These are phyloP conservation scores for Porites divaricata DNA, from an alignment of 92 coral and sea anemone species.

Conservation along the genomic window DNA sequence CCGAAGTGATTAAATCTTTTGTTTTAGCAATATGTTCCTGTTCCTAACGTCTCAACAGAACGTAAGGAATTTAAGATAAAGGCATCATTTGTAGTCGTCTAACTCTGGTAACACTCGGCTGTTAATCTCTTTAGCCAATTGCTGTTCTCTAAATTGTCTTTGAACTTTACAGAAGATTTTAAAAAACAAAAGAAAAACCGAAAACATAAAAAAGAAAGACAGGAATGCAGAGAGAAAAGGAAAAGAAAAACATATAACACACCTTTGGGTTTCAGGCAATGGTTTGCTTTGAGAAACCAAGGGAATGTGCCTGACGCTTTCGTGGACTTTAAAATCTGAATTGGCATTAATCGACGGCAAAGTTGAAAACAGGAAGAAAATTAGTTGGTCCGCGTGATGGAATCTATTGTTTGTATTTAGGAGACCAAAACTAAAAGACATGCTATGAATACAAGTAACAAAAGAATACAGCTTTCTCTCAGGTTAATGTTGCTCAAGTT, in stretches of 20 bases:
- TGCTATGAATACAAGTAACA: not conserved
- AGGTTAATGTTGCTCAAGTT: not conserved
- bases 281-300: not conserved
- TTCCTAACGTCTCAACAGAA: not conserved
- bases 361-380: not conserved
- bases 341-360: not conserved
- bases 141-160: not conserved
- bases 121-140: not conserved
- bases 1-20: constrained; percentile 1
- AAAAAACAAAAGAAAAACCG: not conserved
- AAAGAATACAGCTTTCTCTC: constrained; percentile 5
- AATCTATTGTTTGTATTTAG: not conserved
- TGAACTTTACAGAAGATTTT: not conserved
- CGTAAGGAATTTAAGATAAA: not conserved
- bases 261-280: not conserved
- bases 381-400: constrained; percentile 6
- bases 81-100: not conserved
- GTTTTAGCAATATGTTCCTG: not conserved
- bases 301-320: constrained; percentile 8
- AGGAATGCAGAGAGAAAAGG: not conserved
- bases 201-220: too few relatives aligned
- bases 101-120: not conserved
- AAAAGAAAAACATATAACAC: not conserved
- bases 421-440: constrained; percentile 1
- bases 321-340: not conserved